phyloP scores from a whole-genome alignment of 2,888 invertebrate species.

The Zonitis immaculata region DNA sequence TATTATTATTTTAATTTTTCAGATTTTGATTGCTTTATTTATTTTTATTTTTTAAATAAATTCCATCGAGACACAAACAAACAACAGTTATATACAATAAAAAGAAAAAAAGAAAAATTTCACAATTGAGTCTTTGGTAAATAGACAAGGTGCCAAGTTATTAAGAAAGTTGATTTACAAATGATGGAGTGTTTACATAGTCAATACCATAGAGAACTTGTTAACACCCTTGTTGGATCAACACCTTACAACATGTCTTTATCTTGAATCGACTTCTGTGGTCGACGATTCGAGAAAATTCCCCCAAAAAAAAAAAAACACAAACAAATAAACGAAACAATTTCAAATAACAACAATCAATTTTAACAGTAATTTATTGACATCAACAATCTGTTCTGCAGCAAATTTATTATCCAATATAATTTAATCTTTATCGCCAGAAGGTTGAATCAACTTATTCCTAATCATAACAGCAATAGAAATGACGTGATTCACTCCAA shows the following conservation, averaged over 20 bases:
- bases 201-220: slow-evolving; percentile 14
- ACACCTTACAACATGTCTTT: slow-evolving; percentile 4
- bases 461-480: neutral
- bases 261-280: neutral
- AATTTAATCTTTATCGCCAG: neutral
- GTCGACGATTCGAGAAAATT: neutral
- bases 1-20: too few relatives aligned
- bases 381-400: neutral
- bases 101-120: slow-evolving; percentile 13
- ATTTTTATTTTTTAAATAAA: too few relatives aligned
- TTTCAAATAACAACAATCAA: too few relatives aligned
- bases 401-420: neutral
- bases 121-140: slow-evolving; percentile 25
- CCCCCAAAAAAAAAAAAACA: too few relatives aligned
- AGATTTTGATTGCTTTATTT: too few relatives aligned
- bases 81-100: too few relatives aligned
- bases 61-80: too few relatives aligned
- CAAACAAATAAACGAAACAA: too few relatives aligned
- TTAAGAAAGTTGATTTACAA: slow-evolving; percentile 24
- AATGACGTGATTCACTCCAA: neutral
- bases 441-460: neutral
- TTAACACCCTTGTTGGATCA: slow-evolving; percentile 15
- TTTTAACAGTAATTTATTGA: too few relatives aligned
- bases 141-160: slow-evolving; percentile 25
- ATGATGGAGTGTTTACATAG: slow-evolving; percentile 21